These are phyloP conservation scores for Phymatocera aterrima DNA, from an alignment of 2,888 invertebrate genomes.

Conservation along the genomic window DNA sequence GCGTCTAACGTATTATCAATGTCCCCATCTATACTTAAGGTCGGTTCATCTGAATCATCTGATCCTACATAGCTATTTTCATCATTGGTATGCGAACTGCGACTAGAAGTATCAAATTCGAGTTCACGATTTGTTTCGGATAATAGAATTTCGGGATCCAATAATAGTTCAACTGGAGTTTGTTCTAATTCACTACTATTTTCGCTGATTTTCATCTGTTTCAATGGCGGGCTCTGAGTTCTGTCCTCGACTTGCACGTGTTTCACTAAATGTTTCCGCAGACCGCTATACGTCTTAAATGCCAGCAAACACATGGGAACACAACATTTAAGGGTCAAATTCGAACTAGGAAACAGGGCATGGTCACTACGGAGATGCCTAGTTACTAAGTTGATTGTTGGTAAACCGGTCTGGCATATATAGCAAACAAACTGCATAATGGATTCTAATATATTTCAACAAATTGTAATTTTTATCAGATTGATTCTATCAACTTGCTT, in stretches of 20 bases:
- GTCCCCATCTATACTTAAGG: background rate
- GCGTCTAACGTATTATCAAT: background rate
- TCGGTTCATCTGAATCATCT: background rate
- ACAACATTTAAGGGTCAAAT: conserved; percentile 8
- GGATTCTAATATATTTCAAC: background rate
- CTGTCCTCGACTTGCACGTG: background rate
- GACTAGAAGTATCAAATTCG: background rate
- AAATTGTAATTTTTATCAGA: background rate
- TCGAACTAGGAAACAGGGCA: conserved; percentile 2
- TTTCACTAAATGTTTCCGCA: conserved; percentile 4
- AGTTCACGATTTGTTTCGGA: background rate
- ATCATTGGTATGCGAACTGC: background rate
- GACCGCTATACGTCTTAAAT: conserved; percentile 2
- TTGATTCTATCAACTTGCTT: background rate
- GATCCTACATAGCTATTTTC: background rate
- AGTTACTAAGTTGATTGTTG: conserved; percentile 17
- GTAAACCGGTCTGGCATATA: background rate
- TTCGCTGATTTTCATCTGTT: background rate
- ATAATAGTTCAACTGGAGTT: too few relatives aligned
- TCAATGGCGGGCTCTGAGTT: background rate
- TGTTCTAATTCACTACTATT: background rate
- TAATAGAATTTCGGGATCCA: background rate
- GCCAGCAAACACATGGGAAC: background rate
- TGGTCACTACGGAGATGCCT: conserved; percentile 1
- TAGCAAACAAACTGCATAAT: conserved; percentile 17